Evolutionary conservation across 2,888 invertebrate genomes (phyloP).

Genomic region (Philaethria dido): DNA sequence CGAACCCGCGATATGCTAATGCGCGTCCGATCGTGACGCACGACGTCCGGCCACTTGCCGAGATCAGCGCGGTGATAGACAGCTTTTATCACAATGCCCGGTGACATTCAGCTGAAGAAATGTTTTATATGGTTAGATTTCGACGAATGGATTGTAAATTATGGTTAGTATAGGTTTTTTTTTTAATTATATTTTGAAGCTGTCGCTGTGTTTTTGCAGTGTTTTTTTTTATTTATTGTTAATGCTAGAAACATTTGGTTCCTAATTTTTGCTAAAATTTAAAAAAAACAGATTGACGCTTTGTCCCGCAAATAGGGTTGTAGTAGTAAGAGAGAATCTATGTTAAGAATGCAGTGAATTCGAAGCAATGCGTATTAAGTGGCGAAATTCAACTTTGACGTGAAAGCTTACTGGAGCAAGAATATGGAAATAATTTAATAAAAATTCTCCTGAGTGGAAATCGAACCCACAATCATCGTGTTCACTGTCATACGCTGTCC

Average conservation of each 20-base stretch:
- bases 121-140: slow-evolving; percentile 31
- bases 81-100: slow-evolving; percentile 42
- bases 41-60: slow-evolving; percentile 74
- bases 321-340: no score
- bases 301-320: no score
- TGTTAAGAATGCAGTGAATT: background rate
- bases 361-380: background rate
- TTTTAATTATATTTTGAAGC: no score
- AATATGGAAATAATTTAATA: background rate
- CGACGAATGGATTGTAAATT: background rate
- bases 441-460: background rate
- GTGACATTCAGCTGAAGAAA: slow-evolving; percentile 40
- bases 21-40: slow-evolving; percentile 80
- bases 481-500: no score
- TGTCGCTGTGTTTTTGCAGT: no score
- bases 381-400: background rate
- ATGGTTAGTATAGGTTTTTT: background rate
- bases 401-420: background rate
- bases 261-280: no score
- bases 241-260: no score
- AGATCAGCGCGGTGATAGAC: slow-evolving; percentile 51
- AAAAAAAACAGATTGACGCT: no score
- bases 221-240: no score
- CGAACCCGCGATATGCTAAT: slow-evolving; percentile 80
- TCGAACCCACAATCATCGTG: background rate